Percentiles rank a stretch among this genome's conserved stretches.
Conservation (phyloP, 2,113 vertebrate genomes). For the Mellivora capensis region DNA sequence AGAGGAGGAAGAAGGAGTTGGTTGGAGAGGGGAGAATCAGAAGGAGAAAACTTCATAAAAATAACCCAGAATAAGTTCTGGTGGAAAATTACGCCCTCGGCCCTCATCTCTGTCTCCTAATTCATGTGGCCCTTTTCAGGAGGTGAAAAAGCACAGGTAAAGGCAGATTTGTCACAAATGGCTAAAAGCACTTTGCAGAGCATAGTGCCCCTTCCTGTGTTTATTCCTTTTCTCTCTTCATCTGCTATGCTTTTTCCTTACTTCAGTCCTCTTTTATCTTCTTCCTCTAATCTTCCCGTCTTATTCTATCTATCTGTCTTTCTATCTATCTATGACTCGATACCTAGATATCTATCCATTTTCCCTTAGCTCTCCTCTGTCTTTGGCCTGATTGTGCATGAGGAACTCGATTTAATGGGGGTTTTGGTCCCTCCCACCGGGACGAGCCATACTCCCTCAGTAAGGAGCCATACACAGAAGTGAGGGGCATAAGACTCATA, state of each 20-base stretch:
- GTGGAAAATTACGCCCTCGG: background rate
- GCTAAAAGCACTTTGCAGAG: background rate
- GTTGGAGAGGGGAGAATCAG: background rate
- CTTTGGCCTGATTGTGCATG: background rate
- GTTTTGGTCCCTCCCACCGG: background rate
- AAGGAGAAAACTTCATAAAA: background rate
- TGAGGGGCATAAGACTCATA: background rate
- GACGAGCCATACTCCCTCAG: accelerated
- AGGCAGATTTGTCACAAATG: background rate
- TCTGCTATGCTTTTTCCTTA: background rate
- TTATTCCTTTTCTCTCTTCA: background rate
- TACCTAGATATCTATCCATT: background rate
- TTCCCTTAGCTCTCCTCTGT: background rate
- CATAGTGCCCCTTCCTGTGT: accelerated
- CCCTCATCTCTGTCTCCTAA: background rate
- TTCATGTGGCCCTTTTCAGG: background rate
- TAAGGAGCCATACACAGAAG: background rate
- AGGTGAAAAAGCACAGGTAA: background rate
- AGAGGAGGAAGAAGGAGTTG: background rate
- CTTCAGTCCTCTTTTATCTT: background rate
- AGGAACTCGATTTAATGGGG: background rate
- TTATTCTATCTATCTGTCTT: background rate
- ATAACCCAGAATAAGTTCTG: background rate
- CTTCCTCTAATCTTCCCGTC: background rate
- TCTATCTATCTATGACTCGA: no score